A percentile compares a stretch with the other conserved stretches of the same genome.
phyloP scores from a whole-genome alignment of 2,888 invertebrate species.

The Herminia tarsipennalis region DNA sequence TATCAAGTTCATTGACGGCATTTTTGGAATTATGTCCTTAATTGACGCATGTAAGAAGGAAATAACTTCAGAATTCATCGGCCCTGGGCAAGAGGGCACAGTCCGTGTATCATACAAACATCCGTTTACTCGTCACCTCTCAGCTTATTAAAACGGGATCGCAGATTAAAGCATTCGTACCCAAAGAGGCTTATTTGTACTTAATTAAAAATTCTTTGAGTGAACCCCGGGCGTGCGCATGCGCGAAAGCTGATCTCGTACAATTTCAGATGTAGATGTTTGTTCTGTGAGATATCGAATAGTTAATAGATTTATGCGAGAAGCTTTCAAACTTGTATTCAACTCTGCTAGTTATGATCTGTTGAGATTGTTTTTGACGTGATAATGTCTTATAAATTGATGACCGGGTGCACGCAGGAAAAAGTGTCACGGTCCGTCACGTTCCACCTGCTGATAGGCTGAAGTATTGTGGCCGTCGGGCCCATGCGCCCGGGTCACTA shows the following conservation, averaged over 20 bases:
- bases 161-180: conserved; percentile 22
- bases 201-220: conserved; percentile 37
- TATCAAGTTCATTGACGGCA: no score
- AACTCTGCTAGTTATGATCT: not conserved
- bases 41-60: no score
- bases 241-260: not conserved
- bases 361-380: no score
- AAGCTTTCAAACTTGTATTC: not conserved
- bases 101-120: not conserved
- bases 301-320: not conserved
- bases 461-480: no score
- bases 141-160: conserved; percentile 20
- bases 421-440: no score
- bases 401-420: no score
- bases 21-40: no score
- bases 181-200: conserved; percentile 27
- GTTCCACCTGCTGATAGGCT: no score
- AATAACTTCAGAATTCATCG: no score
- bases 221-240: not conserved
- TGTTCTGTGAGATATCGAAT: not conserved
- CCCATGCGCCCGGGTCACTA: no score
- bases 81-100: no score
- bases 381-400: no score
- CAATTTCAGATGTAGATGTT: not conserved
- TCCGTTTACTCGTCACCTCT: not conserved